These are phyloP conservation scores for Lutraria lutraria DNA, from an alignment of 2,888 invertebrate genomes.

Conservation along the genomic window DNA sequence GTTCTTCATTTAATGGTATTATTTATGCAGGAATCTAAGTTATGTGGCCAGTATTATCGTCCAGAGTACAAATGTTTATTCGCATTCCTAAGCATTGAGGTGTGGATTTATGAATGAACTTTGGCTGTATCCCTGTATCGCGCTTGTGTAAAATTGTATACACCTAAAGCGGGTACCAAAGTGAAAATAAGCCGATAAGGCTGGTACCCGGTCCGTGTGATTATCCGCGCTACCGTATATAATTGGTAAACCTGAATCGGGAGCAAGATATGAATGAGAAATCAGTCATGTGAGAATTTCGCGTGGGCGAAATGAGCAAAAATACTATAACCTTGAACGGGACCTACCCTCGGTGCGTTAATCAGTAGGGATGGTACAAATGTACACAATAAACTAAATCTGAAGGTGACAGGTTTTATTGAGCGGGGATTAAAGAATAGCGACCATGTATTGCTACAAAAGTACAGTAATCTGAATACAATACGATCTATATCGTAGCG, in stretches of 20 bases:
- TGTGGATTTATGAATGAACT: conserved; percentile 48
- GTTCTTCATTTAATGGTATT: background rate
- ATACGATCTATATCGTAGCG: background rate
- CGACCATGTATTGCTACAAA: background rate
- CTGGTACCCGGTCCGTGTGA: conserved; percentile 26
- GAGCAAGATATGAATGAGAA: conserved; percentile 38
- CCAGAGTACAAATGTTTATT: conserved; percentile 37
- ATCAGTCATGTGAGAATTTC: conserved; percentile 26
- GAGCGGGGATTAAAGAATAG: background rate
- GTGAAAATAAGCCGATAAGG: background rate
- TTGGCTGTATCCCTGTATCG: conserved; percentile 20
- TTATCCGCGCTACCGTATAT: background rate
- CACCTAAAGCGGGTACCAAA: conserved; percentile 7
- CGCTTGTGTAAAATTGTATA: background rate
- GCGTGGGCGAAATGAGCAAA: conserved; percentile 31
- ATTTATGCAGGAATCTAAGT: conserved; percentile 41
- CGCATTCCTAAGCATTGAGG: conserved; percentile 40
- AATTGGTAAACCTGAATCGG: background rate
- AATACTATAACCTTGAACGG: conserved; percentile 33
- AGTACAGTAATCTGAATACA: background rate
- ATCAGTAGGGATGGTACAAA: conserved; percentile 1
- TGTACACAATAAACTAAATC: background rate
- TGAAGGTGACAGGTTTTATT: background rate
- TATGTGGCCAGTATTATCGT: conserved; percentile 41
- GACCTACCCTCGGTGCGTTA: conserved; percentile 30